These are phyloP conservation scores for Dermochelys coriacea DNA, from an alignment of 2,797 vertebrate species.

Conservation along the genomic window DNA sequence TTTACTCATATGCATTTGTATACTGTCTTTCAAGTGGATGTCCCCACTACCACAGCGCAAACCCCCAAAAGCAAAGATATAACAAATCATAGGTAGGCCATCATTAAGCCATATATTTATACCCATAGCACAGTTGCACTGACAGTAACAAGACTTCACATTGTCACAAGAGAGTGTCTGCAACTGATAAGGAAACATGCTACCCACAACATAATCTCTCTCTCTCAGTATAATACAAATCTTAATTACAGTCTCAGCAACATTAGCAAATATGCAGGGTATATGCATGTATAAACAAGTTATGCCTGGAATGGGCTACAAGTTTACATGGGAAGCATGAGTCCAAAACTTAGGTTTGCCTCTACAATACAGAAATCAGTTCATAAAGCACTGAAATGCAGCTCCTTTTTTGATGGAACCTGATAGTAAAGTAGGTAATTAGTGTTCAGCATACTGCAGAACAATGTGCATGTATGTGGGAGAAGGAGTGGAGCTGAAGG, in stretches of 20 bases:
- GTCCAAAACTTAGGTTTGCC: neutral
- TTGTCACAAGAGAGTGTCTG: neutral
- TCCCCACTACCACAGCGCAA: neutral
- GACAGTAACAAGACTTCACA: neutral
- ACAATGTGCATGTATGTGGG: accelerated
- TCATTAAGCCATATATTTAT: neutral
- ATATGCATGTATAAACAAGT: neutral
- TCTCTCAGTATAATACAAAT: neutral
- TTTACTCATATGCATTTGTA: neutral
- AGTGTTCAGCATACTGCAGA: neutral
- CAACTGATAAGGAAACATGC: neutral
- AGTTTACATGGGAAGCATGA: neutral
- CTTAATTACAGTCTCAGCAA: neutral
- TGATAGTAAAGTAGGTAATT: neutral
- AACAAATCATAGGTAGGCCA: neutral
- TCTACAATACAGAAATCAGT: neutral
- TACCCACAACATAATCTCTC: neutral
- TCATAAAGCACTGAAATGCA: neutral
- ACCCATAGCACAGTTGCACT: neutral
- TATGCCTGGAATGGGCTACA: neutral
- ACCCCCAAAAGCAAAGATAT: neutral
- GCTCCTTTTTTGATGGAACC: neutral
- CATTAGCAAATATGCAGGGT: neutral
- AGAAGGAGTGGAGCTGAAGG: accelerated
- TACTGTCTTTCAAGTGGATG: neutral